Conservation (phyloP, 1,140 invertebrate species). For the Lucilia sericata region DNA sequence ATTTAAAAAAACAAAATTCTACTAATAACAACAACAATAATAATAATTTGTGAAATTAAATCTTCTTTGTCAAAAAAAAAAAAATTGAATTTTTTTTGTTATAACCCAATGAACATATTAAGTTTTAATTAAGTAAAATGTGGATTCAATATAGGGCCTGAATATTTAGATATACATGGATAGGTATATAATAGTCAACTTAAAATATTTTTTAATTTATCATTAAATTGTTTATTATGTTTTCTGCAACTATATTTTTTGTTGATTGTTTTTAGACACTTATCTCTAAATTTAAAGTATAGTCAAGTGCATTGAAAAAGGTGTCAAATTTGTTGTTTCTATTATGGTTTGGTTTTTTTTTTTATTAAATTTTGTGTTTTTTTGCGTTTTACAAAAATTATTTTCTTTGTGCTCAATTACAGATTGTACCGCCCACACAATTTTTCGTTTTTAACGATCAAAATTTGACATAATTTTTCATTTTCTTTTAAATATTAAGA, state of each 20-base stretch:
- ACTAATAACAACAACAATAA: not conserved
- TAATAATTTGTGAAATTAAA: conserved; percentile 7
- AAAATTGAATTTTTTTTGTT: not conserved
- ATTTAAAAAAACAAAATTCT: not conserved
- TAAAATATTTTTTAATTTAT: no score
- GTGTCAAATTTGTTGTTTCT: no score
- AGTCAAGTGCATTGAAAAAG: no score
- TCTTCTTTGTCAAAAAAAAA: not conserved
- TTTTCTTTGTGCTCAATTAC: not conserved
- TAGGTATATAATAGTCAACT: no score
- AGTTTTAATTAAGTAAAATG: not conserved
- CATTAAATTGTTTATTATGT: not conserved
- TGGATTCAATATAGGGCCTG: no score
- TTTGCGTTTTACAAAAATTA: not conserved
- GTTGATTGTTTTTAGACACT: not conserved
- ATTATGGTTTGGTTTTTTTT: not conserved
- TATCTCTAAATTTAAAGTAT: not conserved
- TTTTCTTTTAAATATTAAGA: no score
- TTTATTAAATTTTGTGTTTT: not conserved
- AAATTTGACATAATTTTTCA: no score
- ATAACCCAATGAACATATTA: not conserved
- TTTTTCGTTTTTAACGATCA: no score
- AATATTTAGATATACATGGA: no score
- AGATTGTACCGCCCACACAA: no score
- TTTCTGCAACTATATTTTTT: not conserved